phyloP scores from a whole-genome alignment of 1,140 invertebrate genomes.

The Ooceraea biroi region DNA sequence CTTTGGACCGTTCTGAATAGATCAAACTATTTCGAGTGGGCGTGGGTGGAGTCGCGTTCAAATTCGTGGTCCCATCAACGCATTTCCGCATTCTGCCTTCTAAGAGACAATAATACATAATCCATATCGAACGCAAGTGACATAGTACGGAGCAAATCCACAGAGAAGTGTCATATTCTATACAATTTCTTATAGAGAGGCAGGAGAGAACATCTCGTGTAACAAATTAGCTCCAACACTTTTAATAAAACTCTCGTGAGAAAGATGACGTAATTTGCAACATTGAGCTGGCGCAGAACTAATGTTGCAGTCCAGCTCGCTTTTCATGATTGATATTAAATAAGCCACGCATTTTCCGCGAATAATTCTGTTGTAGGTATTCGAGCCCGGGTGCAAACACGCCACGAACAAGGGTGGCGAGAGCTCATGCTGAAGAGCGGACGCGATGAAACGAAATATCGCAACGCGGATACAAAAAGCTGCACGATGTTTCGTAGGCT shows the following conservation, averaged over 20 bases:
- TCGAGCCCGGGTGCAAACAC: not conserved
- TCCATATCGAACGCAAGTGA: not conserved
- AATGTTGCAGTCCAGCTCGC: not conserved
- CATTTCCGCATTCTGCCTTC: not conserved
- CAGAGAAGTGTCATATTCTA: not conserved
- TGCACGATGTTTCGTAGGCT: conserved; percentile 29
- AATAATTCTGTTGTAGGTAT: conserved; percentile 47
- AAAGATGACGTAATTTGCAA: not conserved
- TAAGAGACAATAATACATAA: conserved; percentile 16
- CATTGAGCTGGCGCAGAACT: not conserved
- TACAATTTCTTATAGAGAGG: too few species aligned
- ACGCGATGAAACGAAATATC: conserved; percentile 58
- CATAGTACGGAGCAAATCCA: not conserved
- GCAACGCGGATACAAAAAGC: conserved; percentile 44
- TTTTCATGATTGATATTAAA: not conserved
- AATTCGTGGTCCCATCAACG: conserved; percentile 42
- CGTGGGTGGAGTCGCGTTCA: conserved; percentile 18
- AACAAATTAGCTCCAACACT: too few species aligned
- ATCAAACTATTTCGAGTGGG: conserved; percentile 60
- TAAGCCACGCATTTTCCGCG: not conserved
- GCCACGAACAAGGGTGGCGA: not conserved
- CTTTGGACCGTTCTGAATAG: conserved; percentile 46
- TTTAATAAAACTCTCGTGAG: not conserved
- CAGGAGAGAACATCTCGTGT: too few species aligned
- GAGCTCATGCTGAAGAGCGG: conserved; percentile 33